These are phyloP conservation scores for Zaprionus davidi DNA, from an alignment of 1,140 invertebrate genomes.

Conservation along the genomic window DNA sequence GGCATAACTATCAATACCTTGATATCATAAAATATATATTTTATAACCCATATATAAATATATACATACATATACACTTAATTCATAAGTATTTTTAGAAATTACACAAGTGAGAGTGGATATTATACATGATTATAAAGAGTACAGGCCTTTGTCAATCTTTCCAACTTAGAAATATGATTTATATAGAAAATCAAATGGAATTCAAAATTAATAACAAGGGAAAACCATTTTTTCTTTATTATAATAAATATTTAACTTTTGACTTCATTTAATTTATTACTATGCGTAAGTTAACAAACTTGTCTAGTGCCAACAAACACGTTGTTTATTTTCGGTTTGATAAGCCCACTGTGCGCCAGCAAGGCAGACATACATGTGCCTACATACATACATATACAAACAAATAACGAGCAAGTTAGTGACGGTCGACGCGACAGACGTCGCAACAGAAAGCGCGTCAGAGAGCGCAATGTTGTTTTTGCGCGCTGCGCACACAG, in stretches of 20 bases:
- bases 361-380: constrained; percentile 16
- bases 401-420: constrained; percentile 48
- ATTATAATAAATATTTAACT: neutral
- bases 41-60: neutral
- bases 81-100: too few species aligned
- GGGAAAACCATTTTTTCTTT: too few species aligned
- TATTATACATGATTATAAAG: too few species aligned
- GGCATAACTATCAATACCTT: too few species aligned
- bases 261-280: neutral
- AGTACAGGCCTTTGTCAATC: too few species aligned
- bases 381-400: constrained; percentile 20
- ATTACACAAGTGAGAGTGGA: too few species aligned
- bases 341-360: neutral
- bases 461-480: constrained; percentile 64
- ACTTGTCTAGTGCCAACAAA: neutral
- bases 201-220: too few species aligned
- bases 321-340: neutral
- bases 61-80: neutral
- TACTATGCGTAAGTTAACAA: neutral
- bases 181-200: too few species aligned
- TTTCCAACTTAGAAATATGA: too few species aligned
- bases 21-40: too few species aligned
- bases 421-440: constrained; percentile 32
- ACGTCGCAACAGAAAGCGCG: constrained; percentile 41
- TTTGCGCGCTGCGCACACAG: constrained; percentile 71